Base-by-base conservation (phyloP, 2,888 invertebrate species). In the Xestia c-nigrum region DNA sequence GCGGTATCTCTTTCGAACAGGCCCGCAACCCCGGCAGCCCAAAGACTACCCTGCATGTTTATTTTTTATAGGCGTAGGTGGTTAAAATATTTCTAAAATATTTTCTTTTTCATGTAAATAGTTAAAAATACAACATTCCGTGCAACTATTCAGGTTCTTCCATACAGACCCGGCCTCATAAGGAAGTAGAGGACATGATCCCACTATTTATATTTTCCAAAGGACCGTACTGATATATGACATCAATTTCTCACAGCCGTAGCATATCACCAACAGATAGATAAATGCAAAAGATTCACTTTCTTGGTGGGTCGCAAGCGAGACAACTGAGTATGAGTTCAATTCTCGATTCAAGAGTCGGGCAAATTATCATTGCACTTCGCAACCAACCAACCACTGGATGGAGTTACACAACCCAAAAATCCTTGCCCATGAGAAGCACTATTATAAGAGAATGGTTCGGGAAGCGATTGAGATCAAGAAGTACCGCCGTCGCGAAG, bases 121-220 rank as follows among this genome's bases (percentile, higher is more conserved):
- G 21, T 47, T 43, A 16, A 52, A 69, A 61, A 69, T 55, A 52
- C 52, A 61, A 66, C 31, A 63, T 72, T 66, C 10, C 57, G 6
- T 24, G 55, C 50, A 16, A 14, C 52, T 16, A 70, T 74, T 80
- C 72, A 61, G 52, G 63, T 50, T 59, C 65, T 63, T 9, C 72
- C 70, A 74, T 84, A 77, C 74, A 84, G 59, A 24, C 4, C 68
- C n/a, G 31, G 71, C 40, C 65, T 66, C 85, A 43, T 72, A 77
- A 71, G 85, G 81, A 76, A 85, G 76, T 68, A 68, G 38, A 68
- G 82, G 80, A 76, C 79, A 81, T 83, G 76, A 85, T 78, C 80
- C 73, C 57, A 69, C 84, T 87, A 84, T 85, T 85, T 85, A 85
- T 85, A 83, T 87, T 84, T 82, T 85, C 75, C 71, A 87, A 84